Percentiles rank a stretch among this genome's conserved stretches.
Conservation (phyloP, 2,797 vertebrate genomes). For the Sandelia bainsii region DNA sequence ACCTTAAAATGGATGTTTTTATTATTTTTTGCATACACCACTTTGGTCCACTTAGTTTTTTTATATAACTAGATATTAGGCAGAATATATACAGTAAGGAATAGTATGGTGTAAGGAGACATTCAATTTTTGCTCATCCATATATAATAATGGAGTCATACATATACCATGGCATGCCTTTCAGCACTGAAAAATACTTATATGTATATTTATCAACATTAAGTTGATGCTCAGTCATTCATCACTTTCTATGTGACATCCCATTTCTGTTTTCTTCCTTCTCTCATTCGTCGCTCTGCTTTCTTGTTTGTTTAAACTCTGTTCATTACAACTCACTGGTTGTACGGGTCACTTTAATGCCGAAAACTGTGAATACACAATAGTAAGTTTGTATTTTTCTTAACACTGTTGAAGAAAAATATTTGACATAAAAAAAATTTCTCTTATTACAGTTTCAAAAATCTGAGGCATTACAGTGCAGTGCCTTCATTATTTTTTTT, state of each 20-base stretch:
- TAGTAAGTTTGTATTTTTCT: conserved; percentile 49
- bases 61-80: conserved; percentile 32
- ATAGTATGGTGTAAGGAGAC: conserved; percentile 1
- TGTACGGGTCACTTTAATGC: conserved; percentile 68
- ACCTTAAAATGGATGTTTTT: conserved; percentile 52
- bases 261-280: conserved; percentile 65
- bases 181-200: conserved; percentile 43
- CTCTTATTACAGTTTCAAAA: conserved; percentile 5
- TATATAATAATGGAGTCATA: conserved; percentile 18
- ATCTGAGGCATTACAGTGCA: neutral
- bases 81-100: conserved; percentile 18
- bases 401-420: conserved; percentile 68
- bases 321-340: conserved; percentile 67
- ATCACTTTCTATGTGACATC: conserved; percentile 71
- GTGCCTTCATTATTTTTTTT: conserved; percentile 1
- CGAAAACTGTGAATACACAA: conserved; percentile 58
- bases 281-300: conserved; percentile 66
- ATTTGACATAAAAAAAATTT: too few relatives aligned
- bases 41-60: conserved; percentile 40
- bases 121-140: conserved; percentile 23
- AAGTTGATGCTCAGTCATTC: conserved; percentile 50
- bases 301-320: conserved; percentile 81
- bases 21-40: conserved; percentile 31
- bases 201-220: conserved; percentile 54
- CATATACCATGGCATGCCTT: conserved; percentile 30